Conservation (phyloP, 1,140 invertebrate genomes). For the Coenobita brevimanus region DNA sequence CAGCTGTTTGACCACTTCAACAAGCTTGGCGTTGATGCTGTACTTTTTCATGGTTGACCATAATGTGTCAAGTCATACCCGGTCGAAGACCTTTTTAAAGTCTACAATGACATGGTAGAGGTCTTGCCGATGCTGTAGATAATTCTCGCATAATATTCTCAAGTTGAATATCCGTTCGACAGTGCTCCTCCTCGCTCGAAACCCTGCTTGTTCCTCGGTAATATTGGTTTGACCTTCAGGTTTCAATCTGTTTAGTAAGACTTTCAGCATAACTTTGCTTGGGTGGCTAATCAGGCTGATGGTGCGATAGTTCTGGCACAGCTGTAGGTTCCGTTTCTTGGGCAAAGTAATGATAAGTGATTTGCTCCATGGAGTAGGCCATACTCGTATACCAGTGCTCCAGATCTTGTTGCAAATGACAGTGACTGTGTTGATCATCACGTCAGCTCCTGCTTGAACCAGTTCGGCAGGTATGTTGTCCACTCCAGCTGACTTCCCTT, state of each 20-base stretch:
- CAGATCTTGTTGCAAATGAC: constrained; percentile 1
- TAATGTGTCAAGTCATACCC: background rate
- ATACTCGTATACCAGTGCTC: background rate
- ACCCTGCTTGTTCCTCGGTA: background rate
- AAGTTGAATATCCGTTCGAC: background rate
- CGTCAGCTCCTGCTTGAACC: background rate
- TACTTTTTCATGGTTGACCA: constrained; percentile 13
- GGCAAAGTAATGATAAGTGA: constrained; percentile 3
- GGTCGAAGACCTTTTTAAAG: background rate
- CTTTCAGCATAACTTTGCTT: constrained; percentile 15
- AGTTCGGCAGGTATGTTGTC: constrained; percentile 21
- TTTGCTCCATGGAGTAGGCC: constrained; percentile 1
- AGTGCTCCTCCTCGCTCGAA: background rate
- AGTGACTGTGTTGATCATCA: background rate
- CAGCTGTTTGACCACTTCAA: background rate
- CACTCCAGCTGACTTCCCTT: background rate
- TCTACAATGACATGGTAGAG: constrained; percentile 2
- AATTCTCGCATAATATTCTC: background rate
- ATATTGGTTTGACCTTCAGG: background rate
- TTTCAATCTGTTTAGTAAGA: constrained; percentile 9
- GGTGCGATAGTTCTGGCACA: background rate
- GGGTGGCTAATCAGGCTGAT: constrained; percentile 10
- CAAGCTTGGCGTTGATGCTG: background rate
- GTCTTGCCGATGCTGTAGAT: background rate
- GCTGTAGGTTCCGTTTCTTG: constrained; percentile 11